Percentiles rank a stretch among this genome's conserved stretches.
phyloP scores from a whole-genome alignment of 2,888 invertebrate genomes.

The Caenorhabditis panamensis region DNA sequence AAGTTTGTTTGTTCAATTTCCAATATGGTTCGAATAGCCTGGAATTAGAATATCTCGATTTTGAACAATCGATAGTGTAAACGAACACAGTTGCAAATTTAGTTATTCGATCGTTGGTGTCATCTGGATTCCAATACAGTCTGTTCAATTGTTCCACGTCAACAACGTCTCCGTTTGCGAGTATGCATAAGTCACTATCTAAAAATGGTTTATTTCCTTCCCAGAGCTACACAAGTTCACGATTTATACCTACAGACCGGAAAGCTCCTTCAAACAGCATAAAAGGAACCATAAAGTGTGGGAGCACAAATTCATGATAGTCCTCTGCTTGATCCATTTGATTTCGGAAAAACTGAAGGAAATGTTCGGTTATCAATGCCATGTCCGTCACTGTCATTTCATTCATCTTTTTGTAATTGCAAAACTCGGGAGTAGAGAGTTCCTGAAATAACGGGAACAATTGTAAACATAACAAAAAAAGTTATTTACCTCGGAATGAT shows the following conservation, averaged over 20 bases:
- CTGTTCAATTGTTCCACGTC: neutral
- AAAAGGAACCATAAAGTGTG: constrained; percentile 12
- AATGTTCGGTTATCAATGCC: neutral
- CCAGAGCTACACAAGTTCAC: too few species aligned
- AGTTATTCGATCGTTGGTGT: neutral
- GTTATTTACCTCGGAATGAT: too few species aligned
- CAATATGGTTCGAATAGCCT: neutral
- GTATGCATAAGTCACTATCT: constrained; percentile 4
- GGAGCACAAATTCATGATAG: neutral
- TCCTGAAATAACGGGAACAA: neutral
- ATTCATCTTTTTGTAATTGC: neutral
- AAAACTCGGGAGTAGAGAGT: neutral
- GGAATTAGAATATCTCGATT: neutral
- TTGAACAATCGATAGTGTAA: too few species aligned
- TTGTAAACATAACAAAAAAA: neutral
- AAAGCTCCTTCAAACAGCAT: neutral
- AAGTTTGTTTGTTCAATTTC: neutral
- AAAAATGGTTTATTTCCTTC: neutral
- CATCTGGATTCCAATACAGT: constrained; percentile 1
- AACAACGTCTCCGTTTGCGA: constrained; percentile 1
- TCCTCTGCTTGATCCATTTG: neutral
- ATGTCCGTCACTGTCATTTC: neutral
- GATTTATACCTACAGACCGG: too few species aligned
- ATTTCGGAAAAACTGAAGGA: neutral
- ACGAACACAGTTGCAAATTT: neutral